Evolutionary conservation across 2,888 invertebrate species (phyloP).

Genomic region (Corythucha ciliata): DNA sequence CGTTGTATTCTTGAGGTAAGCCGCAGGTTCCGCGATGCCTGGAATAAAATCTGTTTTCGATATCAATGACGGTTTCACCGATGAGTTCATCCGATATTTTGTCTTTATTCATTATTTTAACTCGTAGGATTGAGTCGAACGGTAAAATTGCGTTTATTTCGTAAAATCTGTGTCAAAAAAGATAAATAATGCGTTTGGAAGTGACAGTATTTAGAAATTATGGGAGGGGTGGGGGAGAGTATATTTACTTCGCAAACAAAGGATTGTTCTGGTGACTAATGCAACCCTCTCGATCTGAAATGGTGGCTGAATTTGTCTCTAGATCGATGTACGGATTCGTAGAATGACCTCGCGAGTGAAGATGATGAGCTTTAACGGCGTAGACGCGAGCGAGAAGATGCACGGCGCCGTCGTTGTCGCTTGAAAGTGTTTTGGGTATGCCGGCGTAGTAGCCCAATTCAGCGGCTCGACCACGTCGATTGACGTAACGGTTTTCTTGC

Average conservation of each 20-base stretch:
- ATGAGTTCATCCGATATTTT: conserved; percentile 64
- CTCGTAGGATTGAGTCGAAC: conserved; percentile 60
- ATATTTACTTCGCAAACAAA: conserved; percentile 64
- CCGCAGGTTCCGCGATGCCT: conserved; percentile 72
- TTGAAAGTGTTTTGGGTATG: background rate
- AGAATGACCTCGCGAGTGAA: conserved; percentile 59
- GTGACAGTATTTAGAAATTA: background rate
- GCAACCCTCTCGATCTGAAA: conserved; percentile 60
- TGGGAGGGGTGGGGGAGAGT: background rate
- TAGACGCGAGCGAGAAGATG: conserved; percentile 51
- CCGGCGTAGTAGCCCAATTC: background rate
- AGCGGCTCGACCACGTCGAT: background rate
- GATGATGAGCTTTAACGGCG: conserved; percentile 58
- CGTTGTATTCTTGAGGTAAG: conserved; percentile 56
- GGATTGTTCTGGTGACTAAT: conserved; percentile 68
- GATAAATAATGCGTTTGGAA: background rate
- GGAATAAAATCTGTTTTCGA: conserved; percentile 77
- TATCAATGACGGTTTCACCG: conserved; percentile 73
- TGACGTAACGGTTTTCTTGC: conserved; percentile 5
- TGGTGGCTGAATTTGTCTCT: conserved; percentile 53
- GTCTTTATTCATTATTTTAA: conserved; percentile 71
- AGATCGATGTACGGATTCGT: conserved; percentile 71
- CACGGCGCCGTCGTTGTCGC: conserved; percentile 6
- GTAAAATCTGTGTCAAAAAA: conserved; percentile 61
- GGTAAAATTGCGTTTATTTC: conserved; percentile 66